phyloP scores from a whole-genome alignment of 2,113 vertebrate species.

The Morone saxatilis region DNA sequence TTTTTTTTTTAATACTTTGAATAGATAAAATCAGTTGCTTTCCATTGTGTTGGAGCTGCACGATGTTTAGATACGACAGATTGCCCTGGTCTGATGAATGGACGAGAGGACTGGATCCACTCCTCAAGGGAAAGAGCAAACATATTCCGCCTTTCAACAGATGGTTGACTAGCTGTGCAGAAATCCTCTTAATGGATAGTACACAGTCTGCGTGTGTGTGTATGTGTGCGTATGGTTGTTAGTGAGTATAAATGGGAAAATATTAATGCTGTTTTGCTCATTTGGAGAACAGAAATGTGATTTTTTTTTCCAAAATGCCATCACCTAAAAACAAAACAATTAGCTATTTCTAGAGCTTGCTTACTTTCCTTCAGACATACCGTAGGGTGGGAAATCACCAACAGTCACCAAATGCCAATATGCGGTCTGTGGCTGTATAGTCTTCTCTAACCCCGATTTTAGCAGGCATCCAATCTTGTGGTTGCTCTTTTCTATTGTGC shows the following conservation, averaged over 20 bases:
- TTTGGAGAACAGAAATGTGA: not conserved
- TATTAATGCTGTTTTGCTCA: no score
- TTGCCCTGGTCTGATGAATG: no score
- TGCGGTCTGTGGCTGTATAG: not conserved
- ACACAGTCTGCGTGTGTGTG: constrained; percentile 4
- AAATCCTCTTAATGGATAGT: constrained; percentile 73
- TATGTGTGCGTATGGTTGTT: not conserved
- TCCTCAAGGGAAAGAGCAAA: constrained; percentile 13
- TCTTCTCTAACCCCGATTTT: not conserved
- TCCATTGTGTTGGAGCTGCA: not conserved
- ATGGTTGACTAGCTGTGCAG: constrained; percentile 57
- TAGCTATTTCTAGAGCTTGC: not conserved
- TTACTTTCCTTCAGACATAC: not conserved
- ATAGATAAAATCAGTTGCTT: not conserved
- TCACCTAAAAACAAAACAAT: not conserved
- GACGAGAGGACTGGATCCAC: no score
- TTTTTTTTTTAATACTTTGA: not conserved
- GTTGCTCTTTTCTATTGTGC: not conserved
- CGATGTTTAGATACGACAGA: not conserved
- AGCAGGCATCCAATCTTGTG: not conserved
- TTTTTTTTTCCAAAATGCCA: not conserved
- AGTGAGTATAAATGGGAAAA: no score
- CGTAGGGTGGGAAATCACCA: not conserved
- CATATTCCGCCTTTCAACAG: constrained; percentile 60
- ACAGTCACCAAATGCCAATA: not conserved